phyloP scores from a whole-genome alignment of 2,797 vertebrate genomes.

The Sandelia bainsii region DNA sequence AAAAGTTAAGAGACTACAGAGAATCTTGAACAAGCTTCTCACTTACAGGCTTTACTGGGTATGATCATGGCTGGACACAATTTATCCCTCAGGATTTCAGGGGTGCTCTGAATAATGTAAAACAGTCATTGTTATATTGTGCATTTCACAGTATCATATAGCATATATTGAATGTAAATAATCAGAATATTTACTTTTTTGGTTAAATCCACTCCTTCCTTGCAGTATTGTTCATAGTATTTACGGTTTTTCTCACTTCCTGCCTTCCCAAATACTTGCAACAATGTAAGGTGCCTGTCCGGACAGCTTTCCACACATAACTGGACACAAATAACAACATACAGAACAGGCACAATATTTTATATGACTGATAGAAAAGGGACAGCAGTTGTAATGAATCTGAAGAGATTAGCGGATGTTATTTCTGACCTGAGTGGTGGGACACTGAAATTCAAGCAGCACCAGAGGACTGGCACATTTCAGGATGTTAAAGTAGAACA shows the following conservation, averaged over 20 bases:
- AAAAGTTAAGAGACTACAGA: neutral
- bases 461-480: constrained; percentile 95
- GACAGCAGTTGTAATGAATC: neutral
- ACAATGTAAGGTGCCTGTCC: constrained; percentile 81
- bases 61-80: constrained; percentile 90
- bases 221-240: constrained; percentile 89
- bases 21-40: constrained; percentile 15
- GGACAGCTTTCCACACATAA: constrained; percentile 92
- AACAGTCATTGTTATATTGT: neutral
- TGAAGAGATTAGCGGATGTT: rapidly evolving
- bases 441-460: constrained; percentile 94
- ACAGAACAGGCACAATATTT: neutral
- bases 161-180: neutral
- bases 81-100: constrained; percentile 83
- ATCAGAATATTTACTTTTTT: constrained; percentile 49
- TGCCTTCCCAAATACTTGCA: constrained; percentile 60
- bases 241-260: constrained; percentile 37
- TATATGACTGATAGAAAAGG: neutral
- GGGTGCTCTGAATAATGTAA: constrained; percentile 71
- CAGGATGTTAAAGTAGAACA: constrained; percentile 97
- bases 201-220: constrained; percentile 72
- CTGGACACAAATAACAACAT: constrained; percentile 75
- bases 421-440: constrained; percentile 91
- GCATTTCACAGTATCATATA: neutral
- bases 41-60: constrained; percentile 92